Evolutionary conservation across 2,113 vertebrate genomes (phyloP).

Genomic region (Polyodon spathula): DNA sequence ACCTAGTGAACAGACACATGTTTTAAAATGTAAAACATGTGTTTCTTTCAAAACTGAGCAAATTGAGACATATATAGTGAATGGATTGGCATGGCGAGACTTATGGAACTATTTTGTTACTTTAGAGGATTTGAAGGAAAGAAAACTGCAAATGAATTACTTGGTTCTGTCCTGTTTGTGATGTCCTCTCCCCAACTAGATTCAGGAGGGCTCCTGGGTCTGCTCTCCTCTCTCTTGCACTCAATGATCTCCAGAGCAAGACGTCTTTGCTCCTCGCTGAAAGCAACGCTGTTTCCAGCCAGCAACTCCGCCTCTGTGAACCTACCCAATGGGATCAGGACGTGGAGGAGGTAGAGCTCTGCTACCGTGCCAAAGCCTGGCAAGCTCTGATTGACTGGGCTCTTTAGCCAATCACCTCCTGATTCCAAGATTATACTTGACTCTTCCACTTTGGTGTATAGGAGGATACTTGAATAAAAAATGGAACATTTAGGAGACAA

Average conservation of each 20-base stretch:
- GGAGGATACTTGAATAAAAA: conserved; percentile 60
- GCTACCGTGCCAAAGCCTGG: conserved; percentile 52
- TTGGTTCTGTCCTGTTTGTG: too few relatives aligned
- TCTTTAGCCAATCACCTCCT: conserved; percentile 62
- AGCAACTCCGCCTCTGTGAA: conserved; percentile 60
- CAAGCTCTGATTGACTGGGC: conserved; percentile 40
- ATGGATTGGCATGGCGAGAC: too few relatives aligned
- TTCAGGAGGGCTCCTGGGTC: not conserved
- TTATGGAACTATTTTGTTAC: too few relatives aligned
- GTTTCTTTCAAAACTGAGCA: not conserved
- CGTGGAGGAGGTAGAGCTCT: conserved; percentile 65
- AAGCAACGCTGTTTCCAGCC: conserved; percentile 29
- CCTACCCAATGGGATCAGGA: conserved; percentile 68
- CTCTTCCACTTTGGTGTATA: conserved; percentile 76
- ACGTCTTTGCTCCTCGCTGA: conserved; percentile 53
- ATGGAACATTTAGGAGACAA: too few relatives aligned
- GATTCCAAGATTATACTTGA: conserved; percentile 61
- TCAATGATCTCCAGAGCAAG: conserved; percentile 39
- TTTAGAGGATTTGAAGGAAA: not conserved
- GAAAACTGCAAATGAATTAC: too few relatives aligned
- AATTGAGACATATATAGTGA: too few relatives aligned
- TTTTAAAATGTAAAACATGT: too few relatives aligned
- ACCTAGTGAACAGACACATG: too few relatives aligned
- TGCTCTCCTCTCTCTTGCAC: conserved; percentile 28
- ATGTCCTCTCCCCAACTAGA: not conserved